These are phyloP conservation scores for Rapana venosa DNA, from an alignment of 2,888 invertebrate genomes.

Conservation along the genomic window DNA sequence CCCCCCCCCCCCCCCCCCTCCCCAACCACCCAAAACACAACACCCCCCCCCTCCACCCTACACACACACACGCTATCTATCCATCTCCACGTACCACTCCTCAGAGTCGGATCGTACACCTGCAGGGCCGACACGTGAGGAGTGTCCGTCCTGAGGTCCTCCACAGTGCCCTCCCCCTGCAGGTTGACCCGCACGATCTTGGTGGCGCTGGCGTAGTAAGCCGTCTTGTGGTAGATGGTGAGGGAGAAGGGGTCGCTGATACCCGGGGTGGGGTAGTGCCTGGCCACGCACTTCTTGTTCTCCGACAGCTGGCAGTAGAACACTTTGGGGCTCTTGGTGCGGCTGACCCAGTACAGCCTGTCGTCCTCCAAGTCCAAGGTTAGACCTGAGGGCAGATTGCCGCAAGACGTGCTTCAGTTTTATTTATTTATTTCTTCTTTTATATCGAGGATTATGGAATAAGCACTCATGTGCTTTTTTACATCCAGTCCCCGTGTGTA, in stretches of 20 bases:
- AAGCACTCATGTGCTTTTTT: no score
- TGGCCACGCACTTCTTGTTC: not conserved
- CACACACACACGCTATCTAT: not conserved
- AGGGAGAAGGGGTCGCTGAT: slow-evolving; percentile 79
- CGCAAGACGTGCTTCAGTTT: no score
- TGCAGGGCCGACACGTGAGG: slow-evolving; percentile 72
- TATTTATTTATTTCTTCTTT: no score
- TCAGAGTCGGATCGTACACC: slow-evolving; percentile 76
- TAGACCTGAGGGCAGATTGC: slow-evolving; percentile 80
- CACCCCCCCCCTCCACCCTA: no score
- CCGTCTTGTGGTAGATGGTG: slow-evolving; percentile 75
- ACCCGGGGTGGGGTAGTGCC: not conserved
- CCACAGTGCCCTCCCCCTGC: not conserved
- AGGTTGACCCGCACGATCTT: slow-evolving; percentile 83
- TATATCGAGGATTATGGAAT: no score
- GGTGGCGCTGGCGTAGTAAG: slow-evolving; percentile 82
- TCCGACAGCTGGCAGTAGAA: slow-evolving; percentile 49
- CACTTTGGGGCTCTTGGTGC: slow-evolving; percentile 67
- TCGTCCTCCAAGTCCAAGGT: slow-evolving; percentile 82
- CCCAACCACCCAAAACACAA: not conserved
- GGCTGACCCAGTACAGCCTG: slow-evolving; percentile 87
- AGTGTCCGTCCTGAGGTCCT: slow-evolving; percentile 82
- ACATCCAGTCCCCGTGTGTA: no score
- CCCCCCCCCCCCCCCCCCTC: no score
- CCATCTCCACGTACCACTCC: slow-evolving; percentile 49